phyloP scores from a whole-genome alignment of 2,888 invertebrate species.

The Erannis defoliaria region DNA sequence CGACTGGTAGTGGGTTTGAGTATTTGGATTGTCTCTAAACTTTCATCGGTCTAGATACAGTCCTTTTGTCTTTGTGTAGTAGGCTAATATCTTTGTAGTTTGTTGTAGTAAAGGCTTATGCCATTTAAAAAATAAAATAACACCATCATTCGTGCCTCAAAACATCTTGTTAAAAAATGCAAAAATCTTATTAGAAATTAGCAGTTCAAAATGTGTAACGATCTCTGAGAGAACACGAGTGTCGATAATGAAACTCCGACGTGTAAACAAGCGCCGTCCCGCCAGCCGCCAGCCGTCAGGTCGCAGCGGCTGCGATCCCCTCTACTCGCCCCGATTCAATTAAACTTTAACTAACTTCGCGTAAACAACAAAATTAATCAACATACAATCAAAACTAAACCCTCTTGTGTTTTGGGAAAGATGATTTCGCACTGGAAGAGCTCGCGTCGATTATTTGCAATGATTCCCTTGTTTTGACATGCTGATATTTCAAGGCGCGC shows the following conservation, averaged over 20 bases:
- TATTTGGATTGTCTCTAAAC: too few relatives aligned
- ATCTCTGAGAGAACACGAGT: slow-evolving; percentile 26
- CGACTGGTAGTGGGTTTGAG: too few relatives aligned
- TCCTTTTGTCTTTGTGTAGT: too few relatives aligned
- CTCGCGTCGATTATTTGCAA: slow-evolving; percentile 67
- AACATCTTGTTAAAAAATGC: too few relatives aligned
- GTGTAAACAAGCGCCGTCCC: slow-evolving; percentile 68
- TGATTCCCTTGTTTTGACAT: slow-evolving; percentile 68
- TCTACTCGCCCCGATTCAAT: slow-evolving; percentile 71
- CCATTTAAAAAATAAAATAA: too few relatives aligned
- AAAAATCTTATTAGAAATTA: too few relatives aligned
- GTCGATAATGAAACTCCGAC: slow-evolving; percentile 61
- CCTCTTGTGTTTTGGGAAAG: slow-evolving; percentile 47
- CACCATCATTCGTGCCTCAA: too few relatives aligned
- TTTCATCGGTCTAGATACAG: too few relatives aligned
- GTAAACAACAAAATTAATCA: slow-evolving; percentile 82
- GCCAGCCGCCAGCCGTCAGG: slow-evolving; percentile 70
- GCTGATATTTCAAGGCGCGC: slow-evolving; percentile 55
- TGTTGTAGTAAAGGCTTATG: too few relatives aligned
- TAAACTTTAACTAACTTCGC: slow-evolving; percentile 82
- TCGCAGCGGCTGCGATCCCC: slow-evolving; percentile 62
- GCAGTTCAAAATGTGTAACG: slow-evolving; percentile 6
- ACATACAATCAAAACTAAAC: slow-evolving; percentile 57
- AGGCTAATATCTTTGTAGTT: too few relatives aligned
- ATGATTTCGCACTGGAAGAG: slow-evolving; percentile 24